Percentiles rank a stretch among this genome's conserved stretches.
phyloP scores from a whole-genome alignment of 2,113 vertebrate genomes.

The Eudyptes chrysolophus region DNA sequence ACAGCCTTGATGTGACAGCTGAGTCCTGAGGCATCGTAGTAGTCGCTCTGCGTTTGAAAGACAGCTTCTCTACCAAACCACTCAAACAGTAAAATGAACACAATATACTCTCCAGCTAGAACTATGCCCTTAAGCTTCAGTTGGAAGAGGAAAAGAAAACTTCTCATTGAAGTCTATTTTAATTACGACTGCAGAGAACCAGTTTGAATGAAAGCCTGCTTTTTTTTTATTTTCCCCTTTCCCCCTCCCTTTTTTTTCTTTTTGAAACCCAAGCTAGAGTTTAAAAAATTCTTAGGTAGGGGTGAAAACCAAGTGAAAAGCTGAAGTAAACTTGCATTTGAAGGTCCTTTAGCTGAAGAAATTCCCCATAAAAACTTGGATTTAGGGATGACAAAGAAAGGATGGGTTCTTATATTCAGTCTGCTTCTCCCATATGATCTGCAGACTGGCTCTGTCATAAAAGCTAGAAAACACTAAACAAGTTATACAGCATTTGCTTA shows the following conservation, averaged over 20 bases:
- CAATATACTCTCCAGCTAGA: constrained; percentile 71
- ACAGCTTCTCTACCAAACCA: constrained; percentile 68
- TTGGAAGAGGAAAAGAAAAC: constrained; percentile 68
- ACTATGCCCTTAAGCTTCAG: constrained; percentile 70
- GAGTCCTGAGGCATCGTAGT: constrained; percentile 59
- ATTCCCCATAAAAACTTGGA: constrained; percentile 47
- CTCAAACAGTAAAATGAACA: constrained; percentile 76
- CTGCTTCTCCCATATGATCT: constrained; percentile 71
- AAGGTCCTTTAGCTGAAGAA: constrained; percentile 39
- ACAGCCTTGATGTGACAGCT: constrained; percentile 74
- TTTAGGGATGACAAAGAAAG: constrained; percentile 55
- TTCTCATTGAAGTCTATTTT: constrained; percentile 74
- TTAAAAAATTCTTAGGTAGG: constrained; percentile 41
- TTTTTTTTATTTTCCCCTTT: fast-evolving
- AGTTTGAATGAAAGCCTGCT: constrained; percentile 17
- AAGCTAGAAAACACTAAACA: constrained; percentile 66
- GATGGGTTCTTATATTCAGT: constrained; percentile 65
- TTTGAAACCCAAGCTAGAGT: constrained; percentile 40
- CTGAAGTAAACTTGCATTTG: constrained; percentile 34
- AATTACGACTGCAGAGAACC: constrained; percentile 74
- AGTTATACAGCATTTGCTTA: constrained; percentile 63
- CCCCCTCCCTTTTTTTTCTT: background rate
- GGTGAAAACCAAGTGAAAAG: constrained; percentile 30
- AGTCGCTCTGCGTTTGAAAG: constrained; percentile 67
- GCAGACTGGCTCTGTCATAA: constrained; percentile 68